Evolutionary conservation across 2,113 vertebrate genomes (phyloP).

Genomic region (Macquaria ambigua): DNA sequence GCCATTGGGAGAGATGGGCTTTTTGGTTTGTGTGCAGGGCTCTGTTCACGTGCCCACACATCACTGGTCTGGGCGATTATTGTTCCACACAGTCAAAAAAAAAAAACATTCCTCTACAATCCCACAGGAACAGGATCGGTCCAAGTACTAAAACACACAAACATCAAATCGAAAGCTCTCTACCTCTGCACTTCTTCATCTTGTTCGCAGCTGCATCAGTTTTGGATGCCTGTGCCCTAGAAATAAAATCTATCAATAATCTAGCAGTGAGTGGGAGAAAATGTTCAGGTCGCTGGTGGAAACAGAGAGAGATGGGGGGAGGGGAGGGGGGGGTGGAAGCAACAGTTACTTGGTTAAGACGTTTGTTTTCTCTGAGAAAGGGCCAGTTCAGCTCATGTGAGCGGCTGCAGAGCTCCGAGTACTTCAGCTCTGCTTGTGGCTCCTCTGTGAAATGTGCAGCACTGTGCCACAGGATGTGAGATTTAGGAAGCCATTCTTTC

Average conservation of each 20-base stretch:
- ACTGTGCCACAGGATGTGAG: slow-evolving; percentile 72
- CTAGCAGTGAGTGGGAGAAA: slow-evolving; percentile 21
- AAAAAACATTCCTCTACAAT: slow-evolving; percentile 58
- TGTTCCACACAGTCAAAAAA: slow-evolving; percentile 53
- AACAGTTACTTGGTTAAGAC: slow-evolving; percentile 37
- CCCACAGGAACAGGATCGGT: slow-evolving; percentile 42
- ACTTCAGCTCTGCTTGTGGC: slow-evolving; percentile 49
- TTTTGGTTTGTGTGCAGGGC: slow-evolving; percentile 35
- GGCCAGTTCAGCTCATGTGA: slow-evolving; percentile 46
- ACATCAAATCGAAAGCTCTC: slow-evolving; percentile 24
- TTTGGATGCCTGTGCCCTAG: background rate
- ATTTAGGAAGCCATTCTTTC: slow-evolving; percentile 77
- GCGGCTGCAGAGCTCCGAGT: background rate
- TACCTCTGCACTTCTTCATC: slow-evolving; percentile 6
- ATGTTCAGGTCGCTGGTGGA: slow-evolving; percentile 3
- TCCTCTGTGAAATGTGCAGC: slow-evolving; percentile 63
- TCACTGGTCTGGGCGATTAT: slow-evolving; percentile 41
- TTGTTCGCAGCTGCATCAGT: slow-evolving; percentile 3
- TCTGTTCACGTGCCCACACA: slow-evolving; percentile 58
- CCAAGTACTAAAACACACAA: slow-evolving; percentile 28
- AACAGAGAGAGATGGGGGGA: background rate
- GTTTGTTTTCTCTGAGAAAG: slow-evolving; percentile 55
- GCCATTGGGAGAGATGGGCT: background rate
- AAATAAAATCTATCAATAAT: slow-evolving; percentile 13
- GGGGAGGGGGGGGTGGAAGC: too few relatives aligned